Evolutionary conservation across 1,140 invertebrate genomes (phyloP).

Genomic region (Lordiphosa stackelbergi): DNA sequence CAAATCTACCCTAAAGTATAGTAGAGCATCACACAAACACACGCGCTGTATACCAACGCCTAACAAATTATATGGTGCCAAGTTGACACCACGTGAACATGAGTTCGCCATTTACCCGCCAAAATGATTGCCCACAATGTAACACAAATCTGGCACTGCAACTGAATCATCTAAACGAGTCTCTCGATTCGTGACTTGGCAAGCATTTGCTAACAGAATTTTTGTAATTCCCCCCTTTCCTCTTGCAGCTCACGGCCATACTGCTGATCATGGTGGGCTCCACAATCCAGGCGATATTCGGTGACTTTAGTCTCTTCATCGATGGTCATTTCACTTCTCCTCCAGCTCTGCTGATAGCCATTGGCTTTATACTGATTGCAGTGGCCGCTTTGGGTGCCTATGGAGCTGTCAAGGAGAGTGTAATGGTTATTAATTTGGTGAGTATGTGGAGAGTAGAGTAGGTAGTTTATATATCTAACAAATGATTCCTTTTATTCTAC

Average conservation of each 20-base stretch:
- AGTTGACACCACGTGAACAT: too few species aligned
- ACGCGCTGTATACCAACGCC: too few species aligned
- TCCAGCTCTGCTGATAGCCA: constrained; percentile 85
- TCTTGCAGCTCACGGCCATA: constrained; percentile 82
- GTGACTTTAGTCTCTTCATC: constrained; percentile 85
- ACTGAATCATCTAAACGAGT: too few species aligned
- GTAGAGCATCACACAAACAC: too few species aligned
- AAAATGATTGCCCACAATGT: constrained; percentile 5
- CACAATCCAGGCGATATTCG: constrained; percentile 85
- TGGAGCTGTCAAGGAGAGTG: constrained; percentile 89
- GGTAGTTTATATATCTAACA: background rate
- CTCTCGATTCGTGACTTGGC: background rate
- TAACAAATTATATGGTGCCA: too few species aligned
- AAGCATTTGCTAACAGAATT: background rate
- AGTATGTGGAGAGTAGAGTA: constrained; percentile 58
- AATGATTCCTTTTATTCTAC: background rate
- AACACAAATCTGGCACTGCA: constrained; percentile 3
- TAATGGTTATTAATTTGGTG: constrained; percentile 88
- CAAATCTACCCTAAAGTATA: too few species aligned
- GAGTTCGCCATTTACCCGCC: too few species aligned
- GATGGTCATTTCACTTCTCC: constrained; percentile 84
- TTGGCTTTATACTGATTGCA: constrained; percentile 86
- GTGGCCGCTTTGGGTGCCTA: constrained; percentile 90
- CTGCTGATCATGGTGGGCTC: constrained; percentile 88
- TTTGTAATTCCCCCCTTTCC: background rate